Conservation (phyloP, 2,888 invertebrate species). For the Clistopyga incitator region DNA sequence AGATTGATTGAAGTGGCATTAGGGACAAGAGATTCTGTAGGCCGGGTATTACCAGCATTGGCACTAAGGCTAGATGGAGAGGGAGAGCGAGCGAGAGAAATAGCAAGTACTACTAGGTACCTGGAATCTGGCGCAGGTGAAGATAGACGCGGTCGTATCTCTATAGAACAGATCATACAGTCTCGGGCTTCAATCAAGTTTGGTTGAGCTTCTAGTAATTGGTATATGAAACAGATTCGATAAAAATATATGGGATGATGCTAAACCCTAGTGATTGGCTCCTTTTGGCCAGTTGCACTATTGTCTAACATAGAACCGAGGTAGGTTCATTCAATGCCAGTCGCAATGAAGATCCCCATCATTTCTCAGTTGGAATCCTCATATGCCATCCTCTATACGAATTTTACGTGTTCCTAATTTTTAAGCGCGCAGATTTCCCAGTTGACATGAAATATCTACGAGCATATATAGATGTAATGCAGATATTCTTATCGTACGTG, state of each 20-base stretch:
- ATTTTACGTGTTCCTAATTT: background rate
- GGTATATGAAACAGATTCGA: slow-evolving; percentile 18
- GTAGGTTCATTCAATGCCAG: slow-evolving; percentile 58
- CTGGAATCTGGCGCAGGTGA: slow-evolving; percentile 45
- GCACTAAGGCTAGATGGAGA: slow-evolving; percentile 21
- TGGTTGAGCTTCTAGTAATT: slow-evolving; percentile 12
- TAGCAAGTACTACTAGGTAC: slow-evolving; percentile 49
- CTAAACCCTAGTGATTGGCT: slow-evolving; percentile 13
- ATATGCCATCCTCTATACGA: background rate
- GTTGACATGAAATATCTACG: background rate
- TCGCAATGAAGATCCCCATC: slow-evolving; percentile 49
- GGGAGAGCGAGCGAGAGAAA: slow-evolving; percentile 54
- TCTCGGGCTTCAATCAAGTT: slow-evolving; percentile 1
- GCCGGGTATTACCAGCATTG: slow-evolving; percentile 21
- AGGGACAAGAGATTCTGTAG: slow-evolving; percentile 38
- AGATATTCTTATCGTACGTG: background rate
- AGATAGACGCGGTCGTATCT: slow-evolving; percentile 66
- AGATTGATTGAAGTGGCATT: slow-evolving; percentile 67
- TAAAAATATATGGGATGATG: background rate
- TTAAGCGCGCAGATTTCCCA: background rate
- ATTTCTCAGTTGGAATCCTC: slow-evolving; percentile 28
- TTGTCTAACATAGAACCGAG: slow-evolving; percentile 30
- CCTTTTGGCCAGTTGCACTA: slow-evolving; percentile 8
- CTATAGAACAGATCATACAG: slow-evolving; percentile 3
- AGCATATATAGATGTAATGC: too few relatives aligned